These are phyloP conservation scores for Elmis aenea DNA, from an alignment of 2,888 invertebrate species.

Conservation along the genomic window DNA sequence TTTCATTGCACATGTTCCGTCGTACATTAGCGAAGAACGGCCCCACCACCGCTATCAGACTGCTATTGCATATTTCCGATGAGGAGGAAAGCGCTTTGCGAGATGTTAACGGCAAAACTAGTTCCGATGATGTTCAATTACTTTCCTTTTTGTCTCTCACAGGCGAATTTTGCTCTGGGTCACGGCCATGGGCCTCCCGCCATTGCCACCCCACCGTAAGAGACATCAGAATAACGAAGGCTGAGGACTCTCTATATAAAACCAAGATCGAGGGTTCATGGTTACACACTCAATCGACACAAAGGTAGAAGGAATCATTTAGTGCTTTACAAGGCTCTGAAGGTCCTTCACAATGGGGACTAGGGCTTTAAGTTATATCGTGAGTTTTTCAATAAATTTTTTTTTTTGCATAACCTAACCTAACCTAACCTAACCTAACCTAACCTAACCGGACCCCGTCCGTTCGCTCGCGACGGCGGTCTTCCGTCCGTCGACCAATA, in stretches of 20 bases:
- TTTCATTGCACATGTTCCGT: conserved; percentile 21
- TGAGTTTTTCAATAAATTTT: too few relatives aligned
- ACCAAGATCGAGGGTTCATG: conserved; percentile 15
- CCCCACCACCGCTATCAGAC: too few relatives aligned
- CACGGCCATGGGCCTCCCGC: conserved; percentile 25
- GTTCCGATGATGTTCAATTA: conserved; percentile 17
- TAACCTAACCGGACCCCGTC: too few relatives aligned
- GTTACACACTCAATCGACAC: conserved; percentile 20
- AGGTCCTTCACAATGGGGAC: too few relatives aligned
- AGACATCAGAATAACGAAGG: conserved; percentile 13
- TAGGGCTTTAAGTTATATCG: too few relatives aligned
- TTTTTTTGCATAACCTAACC: too few relatives aligned
- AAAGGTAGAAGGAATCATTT: conserved; percentile 18
- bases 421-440: too few relatives aligned
- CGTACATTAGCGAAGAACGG: conserved; percentile 3
- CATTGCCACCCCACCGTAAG: conserved; percentile 21
- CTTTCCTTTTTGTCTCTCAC: conserved; percentile 27
- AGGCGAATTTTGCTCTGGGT: conserved; percentile 23
- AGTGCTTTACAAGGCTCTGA: conserved; percentile 2
- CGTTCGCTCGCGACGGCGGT: too few relatives aligned
- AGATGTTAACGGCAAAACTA: conserved; percentile 19
- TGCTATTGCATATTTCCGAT: conserved; percentile 12
- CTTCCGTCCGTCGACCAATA: too few relatives aligned
- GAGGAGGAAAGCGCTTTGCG: conserved; percentile 15
- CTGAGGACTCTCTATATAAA: conserved; percentile 24